Percentiles rank a stretch among this genome's conserved stretches.
These are phyloP conservation scores for Columba livia DNA, from an alignment of 2,113 vertebrate genomes.

Conservation along the genomic window DNA sequence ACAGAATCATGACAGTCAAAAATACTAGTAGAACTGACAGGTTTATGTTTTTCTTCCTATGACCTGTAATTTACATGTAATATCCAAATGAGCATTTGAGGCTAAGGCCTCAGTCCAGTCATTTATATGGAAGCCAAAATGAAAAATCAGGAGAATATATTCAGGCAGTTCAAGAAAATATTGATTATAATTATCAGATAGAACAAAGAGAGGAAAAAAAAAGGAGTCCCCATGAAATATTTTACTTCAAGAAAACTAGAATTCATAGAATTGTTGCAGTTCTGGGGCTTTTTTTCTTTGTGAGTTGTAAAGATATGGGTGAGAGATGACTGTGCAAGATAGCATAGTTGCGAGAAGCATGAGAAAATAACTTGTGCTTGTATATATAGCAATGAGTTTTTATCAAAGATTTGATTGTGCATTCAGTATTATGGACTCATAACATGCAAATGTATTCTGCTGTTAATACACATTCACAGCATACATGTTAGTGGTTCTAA, in stretches of 20 bases:
- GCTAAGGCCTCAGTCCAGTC: background rate
- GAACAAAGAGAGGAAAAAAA: background rate
- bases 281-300: background rate
- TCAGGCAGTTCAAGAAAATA: background rate
- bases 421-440: conserved; percentile 50
- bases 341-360: background rate
- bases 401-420: conserved; percentile 44
- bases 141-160: background rate
- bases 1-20: background rate
- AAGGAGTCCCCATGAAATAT: background rate
- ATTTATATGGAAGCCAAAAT: background rate
- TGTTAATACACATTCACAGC: conserved; percentile 64
- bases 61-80: background rate
- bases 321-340: background rate
- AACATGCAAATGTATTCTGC: conserved; percentile 67
- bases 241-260: background rate
- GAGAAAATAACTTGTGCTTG: conserved; percentile 47
- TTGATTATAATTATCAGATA: background rate
- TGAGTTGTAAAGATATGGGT: background rate
- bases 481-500: conserved; percentile 62
- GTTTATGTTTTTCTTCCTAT: background rate
- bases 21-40: background rate
- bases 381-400: conserved; percentile 22
- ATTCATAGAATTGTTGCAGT: background rate
- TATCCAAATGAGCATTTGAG: background rate